A percentile compares a stretch with the other conserved stretches of the same genome.
phyloP scores from a whole-genome alignment of 2,797 vertebrate species.

The Hapalemur alaotrensis region DNA sequence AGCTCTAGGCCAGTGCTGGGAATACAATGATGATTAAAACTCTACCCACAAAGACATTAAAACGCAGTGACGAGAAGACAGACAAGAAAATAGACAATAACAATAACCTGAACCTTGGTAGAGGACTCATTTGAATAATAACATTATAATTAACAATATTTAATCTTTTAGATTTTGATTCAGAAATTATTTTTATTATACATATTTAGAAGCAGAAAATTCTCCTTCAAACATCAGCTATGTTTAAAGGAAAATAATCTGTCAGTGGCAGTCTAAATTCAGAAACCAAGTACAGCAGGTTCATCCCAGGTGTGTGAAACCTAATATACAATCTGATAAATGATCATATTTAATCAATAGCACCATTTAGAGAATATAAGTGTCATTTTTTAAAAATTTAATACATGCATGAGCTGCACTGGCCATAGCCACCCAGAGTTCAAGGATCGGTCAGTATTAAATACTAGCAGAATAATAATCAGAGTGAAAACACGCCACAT shows the following conservation, averaged over 20 bases:
- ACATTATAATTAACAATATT: neutral
- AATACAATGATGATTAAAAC: neutral
- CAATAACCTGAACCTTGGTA: neutral
- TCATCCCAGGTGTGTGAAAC: neutral
- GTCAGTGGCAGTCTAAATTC: neutral
- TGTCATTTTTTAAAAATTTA: neutral
- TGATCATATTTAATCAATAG: neutral
- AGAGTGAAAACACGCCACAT: neutral
- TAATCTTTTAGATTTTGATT: neutral
- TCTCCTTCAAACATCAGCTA: neutral
- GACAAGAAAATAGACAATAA: neutral
- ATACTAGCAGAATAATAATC: neutral
- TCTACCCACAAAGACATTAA: neutral
- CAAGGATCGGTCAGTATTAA: neutral
- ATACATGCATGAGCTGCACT: neutral
- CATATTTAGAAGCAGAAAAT: neutral
- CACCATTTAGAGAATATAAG: neutral
- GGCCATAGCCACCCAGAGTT: neutral
- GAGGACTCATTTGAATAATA: neutral
- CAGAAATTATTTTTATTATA: neutral
- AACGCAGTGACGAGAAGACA: neutral
- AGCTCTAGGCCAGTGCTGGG: neutral
- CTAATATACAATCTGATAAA: constrained; percentile 1
- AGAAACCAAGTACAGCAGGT: neutral
- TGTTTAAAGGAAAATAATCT: neutral